These are phyloP conservation scores for Larimichthys polyactis DNA, from an alignment of 2,113 vertebrate species.

Conservation along the genomic window DNA sequence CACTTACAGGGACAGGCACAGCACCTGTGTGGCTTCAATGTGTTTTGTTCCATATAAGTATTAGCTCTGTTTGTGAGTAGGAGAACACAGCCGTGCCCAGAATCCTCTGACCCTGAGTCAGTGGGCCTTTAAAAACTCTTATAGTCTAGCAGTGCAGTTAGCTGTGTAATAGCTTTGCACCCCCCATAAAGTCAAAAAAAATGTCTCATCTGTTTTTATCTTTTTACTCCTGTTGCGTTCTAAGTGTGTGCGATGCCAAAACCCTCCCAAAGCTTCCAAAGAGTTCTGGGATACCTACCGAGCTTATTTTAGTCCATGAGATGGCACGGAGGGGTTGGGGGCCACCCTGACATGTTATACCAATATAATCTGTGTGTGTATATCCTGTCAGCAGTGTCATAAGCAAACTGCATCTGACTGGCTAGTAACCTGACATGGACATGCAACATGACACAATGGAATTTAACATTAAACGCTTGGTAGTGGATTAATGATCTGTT, in stretches of 20 bases:
- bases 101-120: slow-evolving; percentile 26
- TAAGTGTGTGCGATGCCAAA: background rate
- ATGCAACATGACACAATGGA: background rate
- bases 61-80: slow-evolving; percentile 19
- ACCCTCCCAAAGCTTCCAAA: background rate
- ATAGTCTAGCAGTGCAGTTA: background rate
- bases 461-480: slow-evolving; percentile 1
- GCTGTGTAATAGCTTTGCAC: background rate
- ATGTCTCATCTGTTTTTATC: background rate
- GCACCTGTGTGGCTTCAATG: slow-evolving; percentile 39
- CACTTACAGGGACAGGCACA: slow-evolving; percentile 49
- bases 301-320: slow-evolving; percentile 47
- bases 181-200: background rate
- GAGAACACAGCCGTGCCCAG: slow-evolving; percentile 9
- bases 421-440: background rate
- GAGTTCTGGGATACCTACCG: background rate
- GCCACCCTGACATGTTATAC: slow-evolving; percentile 26
- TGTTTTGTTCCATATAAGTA: slow-evolving; percentile 40
- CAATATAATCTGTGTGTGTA: background rate
- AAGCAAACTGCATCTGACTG: slow-evolving; percentile 19
- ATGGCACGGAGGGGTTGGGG: background rate
- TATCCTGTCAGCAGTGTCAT: background rate
- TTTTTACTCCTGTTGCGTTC: background rate
- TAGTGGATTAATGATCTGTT: background rate
- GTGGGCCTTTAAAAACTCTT: slow-evolving; percentile 23